Evolutionary conservation across 2,113 vertebrate species (phyloP).

Genomic region (Ranitomeya variabilis): DNA sequence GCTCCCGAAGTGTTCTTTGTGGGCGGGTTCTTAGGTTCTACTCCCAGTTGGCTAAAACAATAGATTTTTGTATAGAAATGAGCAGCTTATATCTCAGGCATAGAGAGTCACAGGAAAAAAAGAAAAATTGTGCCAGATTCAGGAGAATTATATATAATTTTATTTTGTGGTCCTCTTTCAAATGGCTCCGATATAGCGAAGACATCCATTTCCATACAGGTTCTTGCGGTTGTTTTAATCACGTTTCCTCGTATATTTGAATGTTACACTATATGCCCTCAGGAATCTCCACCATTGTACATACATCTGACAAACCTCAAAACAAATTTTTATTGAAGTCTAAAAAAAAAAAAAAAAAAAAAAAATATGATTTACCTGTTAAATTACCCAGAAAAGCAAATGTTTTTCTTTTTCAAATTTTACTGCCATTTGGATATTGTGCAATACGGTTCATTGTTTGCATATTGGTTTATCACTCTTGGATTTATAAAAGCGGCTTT

Average conservation of each 20-base stretch:
- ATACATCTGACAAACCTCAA: not conserved
- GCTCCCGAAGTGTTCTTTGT: no score
- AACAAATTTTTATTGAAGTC: not conserved
- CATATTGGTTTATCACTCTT: not conserved
- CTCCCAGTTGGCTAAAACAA: no score
- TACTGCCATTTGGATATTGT: not conserved
- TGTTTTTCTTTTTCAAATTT: not conserved
- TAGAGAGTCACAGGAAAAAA: no score
- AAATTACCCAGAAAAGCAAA: not conserved
- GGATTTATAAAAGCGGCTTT: not conserved
- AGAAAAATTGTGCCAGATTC: no score
- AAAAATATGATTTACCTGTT: not conserved
- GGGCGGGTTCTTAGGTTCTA: no score
- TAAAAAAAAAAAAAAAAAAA: conserved; percentile 6
- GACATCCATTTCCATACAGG: not conserved
- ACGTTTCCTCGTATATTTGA: not conserved
- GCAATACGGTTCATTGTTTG: not conserved
- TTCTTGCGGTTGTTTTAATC: not conserved
- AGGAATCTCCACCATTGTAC: not conserved
- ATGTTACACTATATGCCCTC: not conserved
- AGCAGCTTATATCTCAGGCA: no score
- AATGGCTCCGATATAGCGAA: not conserved
- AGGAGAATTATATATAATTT: no score
- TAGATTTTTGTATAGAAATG: no score
- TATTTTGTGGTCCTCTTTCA: not conserved